Conservation (phyloP, 2,113 vertebrate species). For the Calonectris borealis region DNA sequence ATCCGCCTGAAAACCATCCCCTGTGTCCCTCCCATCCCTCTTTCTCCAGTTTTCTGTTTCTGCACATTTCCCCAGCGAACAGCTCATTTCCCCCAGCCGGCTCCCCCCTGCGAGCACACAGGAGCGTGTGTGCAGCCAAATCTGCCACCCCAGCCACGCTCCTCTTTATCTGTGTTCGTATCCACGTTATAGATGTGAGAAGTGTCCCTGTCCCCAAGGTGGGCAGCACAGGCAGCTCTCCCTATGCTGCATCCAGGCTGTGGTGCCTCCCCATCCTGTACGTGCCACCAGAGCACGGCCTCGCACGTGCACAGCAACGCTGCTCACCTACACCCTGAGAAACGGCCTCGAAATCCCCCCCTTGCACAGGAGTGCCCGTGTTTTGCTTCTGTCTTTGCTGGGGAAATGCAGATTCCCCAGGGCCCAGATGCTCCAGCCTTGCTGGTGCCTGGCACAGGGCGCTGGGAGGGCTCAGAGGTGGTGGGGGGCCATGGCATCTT, state of each 20-base stretch:
- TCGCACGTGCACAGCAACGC: rapidly evolving
- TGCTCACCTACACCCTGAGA: neutral
- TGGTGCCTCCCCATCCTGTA: neutral
- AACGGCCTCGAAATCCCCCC: neutral
- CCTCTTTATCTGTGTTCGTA: neutral
- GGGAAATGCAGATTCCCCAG: neutral
- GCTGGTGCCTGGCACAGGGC: neutral
- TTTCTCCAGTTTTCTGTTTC: neutral
- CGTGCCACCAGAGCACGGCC: neutral
- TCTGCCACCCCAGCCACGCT: neutral
- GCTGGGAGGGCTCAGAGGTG: neutral
- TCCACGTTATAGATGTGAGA: rapidly evolving
- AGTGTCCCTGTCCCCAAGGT: neutral
- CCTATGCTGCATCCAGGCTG: neutral
- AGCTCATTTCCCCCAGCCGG: neutral
- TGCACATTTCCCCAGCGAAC: neutral
- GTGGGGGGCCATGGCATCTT: neutral
- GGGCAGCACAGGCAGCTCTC: neutral
- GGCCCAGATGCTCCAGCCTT: neutral
- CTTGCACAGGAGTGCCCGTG: rapidly evolving
- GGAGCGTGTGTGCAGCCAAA: neutral
- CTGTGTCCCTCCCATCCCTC: neutral
- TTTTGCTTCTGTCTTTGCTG: neutral
- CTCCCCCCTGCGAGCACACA: rapidly evolving
- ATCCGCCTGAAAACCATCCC: neutral